phyloP scores from a whole-genome alignment of 2,797 vertebrate genomes.

The Enteromius radiatus region DNA sequence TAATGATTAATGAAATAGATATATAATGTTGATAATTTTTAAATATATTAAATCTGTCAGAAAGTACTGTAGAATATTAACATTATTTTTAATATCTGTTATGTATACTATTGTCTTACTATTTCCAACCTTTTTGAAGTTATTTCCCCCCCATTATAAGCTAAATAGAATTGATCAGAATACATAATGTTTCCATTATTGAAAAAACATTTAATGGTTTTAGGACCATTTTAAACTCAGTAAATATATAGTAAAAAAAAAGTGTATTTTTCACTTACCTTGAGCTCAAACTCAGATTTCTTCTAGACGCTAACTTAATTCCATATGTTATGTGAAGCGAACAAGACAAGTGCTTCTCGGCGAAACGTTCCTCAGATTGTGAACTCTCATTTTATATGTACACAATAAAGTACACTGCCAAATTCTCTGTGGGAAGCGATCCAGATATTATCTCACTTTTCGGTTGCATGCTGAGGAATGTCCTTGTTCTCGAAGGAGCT shows the following conservation, averaged over 20 bases:
- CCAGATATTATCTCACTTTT: constrained; percentile 67
- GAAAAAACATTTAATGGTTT: no score
- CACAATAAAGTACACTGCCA: not conserved
- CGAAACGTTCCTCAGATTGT: not conserved
- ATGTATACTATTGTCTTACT: not conserved
- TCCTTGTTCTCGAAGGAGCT: constrained; percentile 64
- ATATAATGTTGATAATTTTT: not conserved
- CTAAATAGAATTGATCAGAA: not conserved
- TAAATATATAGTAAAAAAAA: no score
- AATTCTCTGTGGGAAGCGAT: constrained; percentile 49
- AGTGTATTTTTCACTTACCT: constrained; percentile 32
- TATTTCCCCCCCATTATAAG: not conserved
- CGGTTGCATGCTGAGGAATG: constrained; percentile 68
- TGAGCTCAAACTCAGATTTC: not conserved
- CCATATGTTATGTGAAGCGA: constrained; percentile 1
- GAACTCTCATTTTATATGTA: constrained; percentile 42
- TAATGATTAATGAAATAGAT: not conserved
- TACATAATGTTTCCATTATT: no score
- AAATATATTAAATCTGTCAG: not conserved
- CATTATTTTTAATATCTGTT: not conserved
- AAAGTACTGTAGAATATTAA: not conserved
- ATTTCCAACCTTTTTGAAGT: not conserved
- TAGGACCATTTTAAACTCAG: no score
- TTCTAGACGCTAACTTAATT: not conserved
- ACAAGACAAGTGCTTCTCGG: not conserved